A percentile compares a stretch with the other conserved stretches of the same genome.
These are phyloP conservation scores for Cepaea hortensis DNA, from an alignment of 2,888 invertebrate genomes.

Conservation along the genomic window DNA sequence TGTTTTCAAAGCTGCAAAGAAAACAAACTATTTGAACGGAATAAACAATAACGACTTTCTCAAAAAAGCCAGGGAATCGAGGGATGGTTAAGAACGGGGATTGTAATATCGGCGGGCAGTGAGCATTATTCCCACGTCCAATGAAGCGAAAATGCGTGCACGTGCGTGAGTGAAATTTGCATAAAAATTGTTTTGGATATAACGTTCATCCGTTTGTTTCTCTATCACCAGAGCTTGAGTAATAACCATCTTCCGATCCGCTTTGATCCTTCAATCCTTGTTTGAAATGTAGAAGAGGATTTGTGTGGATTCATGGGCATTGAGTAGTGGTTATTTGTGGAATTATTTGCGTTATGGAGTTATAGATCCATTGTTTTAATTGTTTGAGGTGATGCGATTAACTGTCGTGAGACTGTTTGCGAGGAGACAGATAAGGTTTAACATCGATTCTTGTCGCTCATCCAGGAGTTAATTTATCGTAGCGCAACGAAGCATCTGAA, in stretches of 20 bases:
- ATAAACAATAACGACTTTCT: slow-evolving; percentile 17
- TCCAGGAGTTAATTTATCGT: too few species aligned
- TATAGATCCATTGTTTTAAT: background rate
- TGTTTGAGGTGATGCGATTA: background rate
- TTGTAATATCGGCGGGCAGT: background rate
- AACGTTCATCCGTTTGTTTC: slow-evolving; percentile 19
- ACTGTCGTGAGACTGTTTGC: background rate
- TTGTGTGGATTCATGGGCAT: background rate
- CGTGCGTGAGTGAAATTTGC: slow-evolving; percentile 35
- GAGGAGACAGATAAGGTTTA: too few species aligned
- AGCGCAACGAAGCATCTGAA: too few species aligned
- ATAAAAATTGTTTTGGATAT: slow-evolving; percentile 3
- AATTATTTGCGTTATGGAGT: background rate
- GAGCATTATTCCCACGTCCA: background rate
- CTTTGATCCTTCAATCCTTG: slow-evolving; percentile 7
- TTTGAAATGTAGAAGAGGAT: background rate
- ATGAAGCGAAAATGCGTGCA: slow-evolving; percentile 21
- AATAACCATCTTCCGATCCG: background rate
- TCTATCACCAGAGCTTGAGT: background rate
- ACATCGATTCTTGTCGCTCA: too few species aligned
- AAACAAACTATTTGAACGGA: slow-evolving; percentile 30
- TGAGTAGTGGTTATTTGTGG: background rate
- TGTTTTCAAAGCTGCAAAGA: background rate
- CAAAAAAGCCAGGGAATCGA: background rate
- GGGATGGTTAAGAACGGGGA: background rate